A percentile compares a stretch with the other conserved stretches of the same genome.
phyloP scores from a whole-genome alignment of 2,888 invertebrate genomes.

The Neoitamus cyanurus region DNA sequence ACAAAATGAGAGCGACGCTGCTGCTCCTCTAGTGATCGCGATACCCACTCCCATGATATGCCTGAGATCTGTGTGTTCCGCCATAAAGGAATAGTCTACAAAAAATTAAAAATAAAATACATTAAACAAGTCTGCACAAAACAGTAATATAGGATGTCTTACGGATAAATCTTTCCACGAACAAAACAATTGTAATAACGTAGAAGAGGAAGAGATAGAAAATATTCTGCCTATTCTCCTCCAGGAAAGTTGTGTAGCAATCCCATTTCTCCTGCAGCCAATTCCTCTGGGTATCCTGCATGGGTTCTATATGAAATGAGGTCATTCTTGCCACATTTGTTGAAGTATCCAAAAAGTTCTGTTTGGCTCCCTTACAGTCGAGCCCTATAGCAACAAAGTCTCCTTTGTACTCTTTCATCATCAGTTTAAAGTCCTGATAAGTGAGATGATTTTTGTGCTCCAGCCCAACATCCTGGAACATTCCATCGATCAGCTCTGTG shows the following conservation, averaged over 20 bases:
- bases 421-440: slow-evolving; percentile 90
- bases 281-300: slow-evolving; percentile 76
- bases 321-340: slow-evolving; percentile 96
- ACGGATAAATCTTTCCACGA: slow-evolving; percentile 94
- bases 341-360: slow-evolving; percentile 93
- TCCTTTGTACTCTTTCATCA: slow-evolving; percentile 97
- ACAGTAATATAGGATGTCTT: slow-evolving; percentile 62
- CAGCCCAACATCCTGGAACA: slow-evolving; percentile 92
- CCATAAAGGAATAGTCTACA: slow-evolving; percentile 94
- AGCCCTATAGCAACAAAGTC: slow-evolving; percentile 94
- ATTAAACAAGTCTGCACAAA: background rate
- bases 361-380: slow-evolving; percentile 95
- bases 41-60: slow-evolving; percentile 98
- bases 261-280: slow-evolving; percentile 86
- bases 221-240: slow-evolving; percentile 96
- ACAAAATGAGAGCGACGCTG: slow-evolving; percentile 93
- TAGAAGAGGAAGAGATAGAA: slow-evolving; percentile 95
- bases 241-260: slow-evolving; percentile 87
- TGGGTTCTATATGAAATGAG: slow-evolving; percentile 89
- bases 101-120: background rate
- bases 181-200: slow-evolving; percentile 92
- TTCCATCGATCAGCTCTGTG: slow-evolving; percentile 91
- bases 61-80: slow-evolving; percentile 92
- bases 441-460: slow-evolving; percentile 91
- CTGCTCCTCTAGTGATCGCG: slow-evolving; percentile 93